Base-by-base conservation (phyloP, 2,888 invertebrate species). In the Oxyteleia sp. region DNA sequence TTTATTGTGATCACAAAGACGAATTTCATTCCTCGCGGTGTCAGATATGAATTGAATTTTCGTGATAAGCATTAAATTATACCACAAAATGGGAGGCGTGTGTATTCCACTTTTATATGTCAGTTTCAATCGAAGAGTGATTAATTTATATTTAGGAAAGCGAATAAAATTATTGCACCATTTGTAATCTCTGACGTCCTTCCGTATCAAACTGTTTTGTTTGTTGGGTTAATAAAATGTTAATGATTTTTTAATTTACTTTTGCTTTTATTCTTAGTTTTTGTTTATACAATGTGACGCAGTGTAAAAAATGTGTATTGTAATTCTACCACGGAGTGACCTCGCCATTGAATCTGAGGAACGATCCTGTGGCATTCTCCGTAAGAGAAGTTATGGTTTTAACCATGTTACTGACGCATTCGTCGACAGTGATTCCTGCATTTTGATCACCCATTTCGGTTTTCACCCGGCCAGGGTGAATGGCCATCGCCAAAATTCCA, bases 381-480 rank as follows among this genome's bases (percentile, higher is more conserved):
- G 94, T 94, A 4, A 98, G 94, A 1, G 94, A 94, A 41, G 93
- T 90, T 47, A 98, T 93, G 2, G 97, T 96, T 4, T 95, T 92
- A 11, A 98, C 93, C 81, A 98, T 96, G 18, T 95, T 94, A 0
- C 90, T 90, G 4, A 96, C 95, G 90, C 97, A 96, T 1, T 95
- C 94, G 20, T 96, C 95, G 0, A 97, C 94, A 63, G 96, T 96
- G 32, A 98, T 93, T 0, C 96, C 96, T 0, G 98, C 98, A 86
- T 95, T 96, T 32, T 94, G 93, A 3, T 98, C 98, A 4, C 98
- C 98, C 97, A 98, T 96, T 85, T 96, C 96, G 0, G 98, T 98
- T 91, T 96, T 95, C 7, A 98, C 98, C 98, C 98, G 98, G 0
- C 98, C 98, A 0, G 98, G 98, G 94, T 98, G 98, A 80, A 98